phyloP scores from a whole-genome alignment of 1,140 invertebrate genomes.

The Halictus rubicundus region DNA sequence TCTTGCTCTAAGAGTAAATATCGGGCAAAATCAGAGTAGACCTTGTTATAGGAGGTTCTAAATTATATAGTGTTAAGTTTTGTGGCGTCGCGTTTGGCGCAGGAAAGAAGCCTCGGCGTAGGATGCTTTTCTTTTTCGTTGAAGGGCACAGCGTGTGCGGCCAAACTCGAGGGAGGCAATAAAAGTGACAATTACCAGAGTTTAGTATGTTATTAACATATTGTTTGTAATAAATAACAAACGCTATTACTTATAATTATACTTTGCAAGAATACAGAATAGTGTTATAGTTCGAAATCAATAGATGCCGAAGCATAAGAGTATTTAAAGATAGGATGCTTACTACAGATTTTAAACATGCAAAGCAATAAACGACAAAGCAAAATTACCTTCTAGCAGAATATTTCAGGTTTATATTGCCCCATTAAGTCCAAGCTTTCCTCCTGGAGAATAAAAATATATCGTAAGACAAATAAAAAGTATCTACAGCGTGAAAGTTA shows the following conservation, averaged over 20 bases:
- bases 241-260: neutral
- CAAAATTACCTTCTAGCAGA: conserved; percentile 6
- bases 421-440: conserved; percentile 6
- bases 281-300: neutral
- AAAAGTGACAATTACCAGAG: too few species aligned
- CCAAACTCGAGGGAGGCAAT: too few species aligned
- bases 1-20: too few species aligned
- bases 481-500: neutral
- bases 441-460: conserved; percentile 6
- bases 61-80: too few species aligned
- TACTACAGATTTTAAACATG: neutral
- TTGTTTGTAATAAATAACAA: neutral
- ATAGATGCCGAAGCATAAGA: neutral
- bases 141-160: too few species aligned
- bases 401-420: conserved; percentile 6
- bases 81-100: too few species aligned
- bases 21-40: too few species aligned
- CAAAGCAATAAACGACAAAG: conserved; percentile 6
- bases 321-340: neutral
- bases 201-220: neutral
- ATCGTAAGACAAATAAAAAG: neutral
- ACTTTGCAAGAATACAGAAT: neutral
- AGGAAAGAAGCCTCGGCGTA: too few species aligned
- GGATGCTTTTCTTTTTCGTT: too few species aligned
- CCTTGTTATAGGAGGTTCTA: too few species aligned